Evolutionary conservation across 1,140 invertebrate genomes (phyloP).

Genomic region (Heterodera schachtii): DNA sequence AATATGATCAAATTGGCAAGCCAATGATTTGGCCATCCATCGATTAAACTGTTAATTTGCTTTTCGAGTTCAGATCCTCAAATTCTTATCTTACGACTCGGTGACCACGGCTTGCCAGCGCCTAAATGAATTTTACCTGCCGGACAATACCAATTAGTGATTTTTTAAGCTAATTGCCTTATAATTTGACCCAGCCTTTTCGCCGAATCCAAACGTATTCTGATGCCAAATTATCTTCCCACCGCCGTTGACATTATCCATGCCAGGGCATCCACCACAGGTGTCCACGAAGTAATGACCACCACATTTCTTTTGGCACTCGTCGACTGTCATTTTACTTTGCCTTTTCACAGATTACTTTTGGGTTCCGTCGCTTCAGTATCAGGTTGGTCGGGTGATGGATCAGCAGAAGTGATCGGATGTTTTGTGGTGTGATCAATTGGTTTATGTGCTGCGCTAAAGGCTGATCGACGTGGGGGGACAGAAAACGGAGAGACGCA

Average conservation of each 20-base stretch:
- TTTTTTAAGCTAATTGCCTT: slow-evolving; percentile 24
- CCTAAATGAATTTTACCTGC: slow-evolving; percentile 44
- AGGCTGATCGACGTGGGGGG: slow-evolving; percentile 54
- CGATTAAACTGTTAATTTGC: not conserved
- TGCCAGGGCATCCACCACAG: slow-evolving; percentile 54
- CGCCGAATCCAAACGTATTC: slow-evolving; percentile 45
- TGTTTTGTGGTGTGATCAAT: slow-evolving; percentile 16
- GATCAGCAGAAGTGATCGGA: too few species aligned
- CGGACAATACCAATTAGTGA: slow-evolving; percentile 50
- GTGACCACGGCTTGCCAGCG: slow-evolving; percentile 27
- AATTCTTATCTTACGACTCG: slow-evolving; percentile 18
- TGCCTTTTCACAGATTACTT: slow-evolving; percentile 16
- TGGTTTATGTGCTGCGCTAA: slow-evolving; percentile 10
- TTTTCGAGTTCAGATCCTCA: slow-evolving; percentile 6
- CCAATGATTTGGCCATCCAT: not conserved
- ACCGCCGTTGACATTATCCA: slow-evolving; percentile 47
- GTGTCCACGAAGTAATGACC: slow-evolving; percentile 43
- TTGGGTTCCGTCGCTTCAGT: slow-evolving; percentile 43
- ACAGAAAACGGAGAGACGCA: slow-evolving; percentile 51
- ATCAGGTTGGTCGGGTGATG: slow-evolving; percentile 38
- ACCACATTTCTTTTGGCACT: not conserved
- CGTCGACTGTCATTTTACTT: not conserved
- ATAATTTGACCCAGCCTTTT: slow-evolving; percentile 36
- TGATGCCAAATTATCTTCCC: slow-evolving; percentile 36
- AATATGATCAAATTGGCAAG: slow-evolving; percentile 42